A percentile compares a stretch with the other conserved stretches of the same genome.
phyloP scores from a whole-genome alignment of 2,113 vertebrate species.

The Callorhinus ursinus region DNA sequence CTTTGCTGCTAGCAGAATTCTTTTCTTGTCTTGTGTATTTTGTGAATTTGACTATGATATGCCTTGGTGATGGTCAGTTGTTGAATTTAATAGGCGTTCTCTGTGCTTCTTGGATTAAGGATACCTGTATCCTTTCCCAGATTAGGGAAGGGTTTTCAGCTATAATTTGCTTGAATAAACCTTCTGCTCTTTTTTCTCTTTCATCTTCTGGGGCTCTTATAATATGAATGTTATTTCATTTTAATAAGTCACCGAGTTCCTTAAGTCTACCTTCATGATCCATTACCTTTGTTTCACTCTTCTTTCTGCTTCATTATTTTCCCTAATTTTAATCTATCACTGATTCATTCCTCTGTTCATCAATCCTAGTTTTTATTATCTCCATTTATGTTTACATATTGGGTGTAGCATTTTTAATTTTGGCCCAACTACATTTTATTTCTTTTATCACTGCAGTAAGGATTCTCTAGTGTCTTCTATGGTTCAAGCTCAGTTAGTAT shows the following conservation, averaged over 20 bases:
- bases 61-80: background rate
- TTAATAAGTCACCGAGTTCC: background rate
- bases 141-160: background rate
- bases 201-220: background rate
- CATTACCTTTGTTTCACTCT: background rate
- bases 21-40: background rate
- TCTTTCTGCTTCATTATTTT: background rate
- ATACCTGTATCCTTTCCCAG: background rate
- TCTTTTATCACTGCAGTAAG: background rate
- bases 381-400: background rate
- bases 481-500: background rate
- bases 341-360: background rate
- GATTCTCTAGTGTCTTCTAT: background rate
- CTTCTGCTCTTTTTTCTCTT: background rate
- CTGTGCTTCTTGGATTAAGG: background rate
- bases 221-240: background rate
- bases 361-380: background rate
- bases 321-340: background rate
- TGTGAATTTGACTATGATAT: background rate
- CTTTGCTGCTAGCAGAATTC: background rate
- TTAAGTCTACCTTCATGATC: background rate
- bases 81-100: background rate
- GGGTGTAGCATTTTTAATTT: background rate
- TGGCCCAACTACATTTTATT: background rate
- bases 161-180: background rate